phyloP scores from a whole-genome alignment of 2,113 vertebrate genomes.

The Ameiurus melas region DNA sequence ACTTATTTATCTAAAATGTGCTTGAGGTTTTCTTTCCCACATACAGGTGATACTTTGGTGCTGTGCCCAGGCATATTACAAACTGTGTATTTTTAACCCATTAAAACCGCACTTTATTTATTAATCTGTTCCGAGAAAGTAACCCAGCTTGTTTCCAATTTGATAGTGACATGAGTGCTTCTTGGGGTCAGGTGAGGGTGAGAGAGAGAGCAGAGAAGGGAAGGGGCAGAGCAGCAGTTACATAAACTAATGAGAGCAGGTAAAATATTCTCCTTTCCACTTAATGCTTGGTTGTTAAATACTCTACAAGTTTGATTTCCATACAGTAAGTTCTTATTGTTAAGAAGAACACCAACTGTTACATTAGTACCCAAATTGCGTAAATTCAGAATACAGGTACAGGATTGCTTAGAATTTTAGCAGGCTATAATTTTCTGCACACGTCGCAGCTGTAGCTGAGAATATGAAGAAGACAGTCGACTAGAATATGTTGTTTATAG shows the following conservation, averaged over 20 bases:
- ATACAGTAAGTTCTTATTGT: background rate
- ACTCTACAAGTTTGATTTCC: background rate
- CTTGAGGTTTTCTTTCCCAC: background rate
- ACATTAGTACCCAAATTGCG: background rate
- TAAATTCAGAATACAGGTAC: background rate
- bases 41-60: background rate
- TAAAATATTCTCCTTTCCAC: background rate
- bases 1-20: constrained; percentile 29
- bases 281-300: background rate
- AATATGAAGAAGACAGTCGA: background rate
- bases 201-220: background rate
- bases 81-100: background rate
- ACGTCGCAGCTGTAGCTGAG: background rate
- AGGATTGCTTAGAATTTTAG: background rate
- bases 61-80: background rate
- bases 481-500: background rate
- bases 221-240: background rate
- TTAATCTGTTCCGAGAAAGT: background rate
- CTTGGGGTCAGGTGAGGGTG: background rate
- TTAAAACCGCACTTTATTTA: background rate
- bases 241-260: background rate
- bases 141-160: background rate
- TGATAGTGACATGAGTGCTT: background rate
- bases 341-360: background rate
- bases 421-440: background rate